phyloP scores from a whole-genome alignment of 92 coral and sea anemone genomes.

The Diadumene lineata region DNA sequence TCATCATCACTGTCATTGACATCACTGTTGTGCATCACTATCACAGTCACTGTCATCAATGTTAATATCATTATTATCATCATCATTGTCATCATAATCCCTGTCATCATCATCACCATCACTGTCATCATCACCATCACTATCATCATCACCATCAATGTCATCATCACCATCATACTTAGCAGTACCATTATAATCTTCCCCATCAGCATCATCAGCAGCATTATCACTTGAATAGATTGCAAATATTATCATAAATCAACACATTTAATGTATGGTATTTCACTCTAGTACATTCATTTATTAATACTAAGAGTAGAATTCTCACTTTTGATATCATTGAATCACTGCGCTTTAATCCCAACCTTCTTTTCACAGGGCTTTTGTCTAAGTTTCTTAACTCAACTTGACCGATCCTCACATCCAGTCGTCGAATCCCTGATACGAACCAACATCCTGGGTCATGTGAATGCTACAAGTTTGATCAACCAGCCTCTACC shows the following conservation, averaged over 20 bases:
- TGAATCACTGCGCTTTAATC: background rate
- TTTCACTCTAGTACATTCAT: too few relatives aligned
- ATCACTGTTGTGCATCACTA: background rate
- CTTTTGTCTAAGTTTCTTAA: constrained; percentile 90
- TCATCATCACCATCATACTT: background rate
- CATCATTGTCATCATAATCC: background rate
- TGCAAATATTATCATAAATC: background rate
- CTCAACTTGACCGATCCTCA: constrained; percentile 90
- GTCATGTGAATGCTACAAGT: constrained; percentile 86
- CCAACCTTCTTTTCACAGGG: constrained; percentile 56
- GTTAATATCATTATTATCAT: background rate
- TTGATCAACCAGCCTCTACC: constrained; percentile 83
- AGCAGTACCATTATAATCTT: background rate
- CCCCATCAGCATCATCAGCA: background rate
- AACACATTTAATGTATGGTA: too few relatives aligned
- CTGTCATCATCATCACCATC: background rate
- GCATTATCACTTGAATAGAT: background rate
- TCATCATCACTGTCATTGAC: background rate
- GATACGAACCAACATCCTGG: constrained; percentile 71
- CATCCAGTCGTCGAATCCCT: constrained; percentile 79
- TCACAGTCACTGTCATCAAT: background rate
- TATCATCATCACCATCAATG: background rate
- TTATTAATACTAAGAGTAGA: too few relatives aligned
- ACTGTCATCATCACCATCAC: background rate
- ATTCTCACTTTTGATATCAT: background rate